Evolutionary conservation across 2,888 invertebrate species (phyloP).

Genomic region (Hyles lineata): DNA sequence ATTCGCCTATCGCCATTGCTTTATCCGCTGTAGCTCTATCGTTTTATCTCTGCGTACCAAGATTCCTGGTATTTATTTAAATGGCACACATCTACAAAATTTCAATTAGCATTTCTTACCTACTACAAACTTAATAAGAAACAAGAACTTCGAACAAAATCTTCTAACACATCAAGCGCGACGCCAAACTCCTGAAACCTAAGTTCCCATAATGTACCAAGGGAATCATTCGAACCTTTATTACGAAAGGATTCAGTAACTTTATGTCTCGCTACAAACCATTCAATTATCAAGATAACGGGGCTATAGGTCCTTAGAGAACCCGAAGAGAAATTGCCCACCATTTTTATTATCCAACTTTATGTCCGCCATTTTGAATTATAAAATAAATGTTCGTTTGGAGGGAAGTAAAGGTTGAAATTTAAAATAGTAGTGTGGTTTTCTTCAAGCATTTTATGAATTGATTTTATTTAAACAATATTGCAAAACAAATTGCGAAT

Average conservation of each 20-base stretch:
- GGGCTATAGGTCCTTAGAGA: constrained; percentile 6
- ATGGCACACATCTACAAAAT: no score
- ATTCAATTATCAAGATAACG: background rate
- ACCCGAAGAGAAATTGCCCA: constrained; percentile 2
- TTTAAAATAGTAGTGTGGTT: background rate
- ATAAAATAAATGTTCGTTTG: background rate
- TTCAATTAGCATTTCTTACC: no score
- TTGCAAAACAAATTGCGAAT: no score
- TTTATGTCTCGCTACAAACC: background rate
- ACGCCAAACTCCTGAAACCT: no score
- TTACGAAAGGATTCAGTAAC: constrained; percentile 17
- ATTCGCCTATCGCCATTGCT: no score
- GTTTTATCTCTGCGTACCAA: no score
- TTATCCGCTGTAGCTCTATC: no score
- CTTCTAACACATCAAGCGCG: no score
- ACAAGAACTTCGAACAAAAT: no score
- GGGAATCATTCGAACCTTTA: background rate
- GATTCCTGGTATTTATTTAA: no score
- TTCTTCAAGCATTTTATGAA: background rate
- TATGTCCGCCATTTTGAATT: background rate
- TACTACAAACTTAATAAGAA: no score
- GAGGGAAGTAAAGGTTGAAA: background rate
- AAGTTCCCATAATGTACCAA: background rate
- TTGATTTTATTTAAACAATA: background rate
- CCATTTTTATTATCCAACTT: constrained; percentile 1